Conservation (phyloP, 2,113 vertebrate species). For the Australoheros scitulus region DNA sequence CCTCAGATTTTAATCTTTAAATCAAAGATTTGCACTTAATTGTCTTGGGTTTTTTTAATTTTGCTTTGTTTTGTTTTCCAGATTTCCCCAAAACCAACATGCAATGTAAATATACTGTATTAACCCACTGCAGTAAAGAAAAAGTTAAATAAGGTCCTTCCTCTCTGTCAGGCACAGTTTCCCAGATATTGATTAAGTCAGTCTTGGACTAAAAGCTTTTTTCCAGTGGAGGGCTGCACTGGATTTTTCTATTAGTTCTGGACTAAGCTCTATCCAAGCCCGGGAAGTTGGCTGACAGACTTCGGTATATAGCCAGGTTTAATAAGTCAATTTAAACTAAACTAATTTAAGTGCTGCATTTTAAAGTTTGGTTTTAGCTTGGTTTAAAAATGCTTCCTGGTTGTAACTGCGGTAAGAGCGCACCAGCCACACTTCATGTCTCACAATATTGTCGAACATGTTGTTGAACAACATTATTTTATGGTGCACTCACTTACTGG, state of each 20-base stretch:
- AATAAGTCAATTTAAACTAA: neutral
- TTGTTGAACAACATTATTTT: slow-evolving; percentile 34
- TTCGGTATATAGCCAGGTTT: neutral
- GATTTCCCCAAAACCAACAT: neutral
- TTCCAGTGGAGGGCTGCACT: neutral
- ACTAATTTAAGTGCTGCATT: neutral
- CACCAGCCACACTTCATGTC: neutral
- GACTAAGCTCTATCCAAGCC: neutral
- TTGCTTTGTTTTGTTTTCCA: neutral
- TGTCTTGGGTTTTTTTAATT: too few relatives aligned
- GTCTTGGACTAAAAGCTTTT: neutral
- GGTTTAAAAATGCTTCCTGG: neutral
- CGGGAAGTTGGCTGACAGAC: neutral
- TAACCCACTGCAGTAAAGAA: too few relatives aligned
- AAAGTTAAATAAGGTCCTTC: neutral
- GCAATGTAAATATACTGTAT: neutral
- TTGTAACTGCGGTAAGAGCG: neutral
- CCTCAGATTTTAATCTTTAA: too few relatives aligned
- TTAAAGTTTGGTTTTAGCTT: neutral
- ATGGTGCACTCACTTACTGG: neutral
- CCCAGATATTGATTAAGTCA: neutral
- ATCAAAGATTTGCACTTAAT: too few relatives aligned
- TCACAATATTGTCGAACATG: neutral
- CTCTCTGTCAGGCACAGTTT: neutral
- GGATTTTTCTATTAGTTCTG: neutral